Conservation (phyloP, 1,140 invertebrate species). For the Penaeus indicus region DNA sequence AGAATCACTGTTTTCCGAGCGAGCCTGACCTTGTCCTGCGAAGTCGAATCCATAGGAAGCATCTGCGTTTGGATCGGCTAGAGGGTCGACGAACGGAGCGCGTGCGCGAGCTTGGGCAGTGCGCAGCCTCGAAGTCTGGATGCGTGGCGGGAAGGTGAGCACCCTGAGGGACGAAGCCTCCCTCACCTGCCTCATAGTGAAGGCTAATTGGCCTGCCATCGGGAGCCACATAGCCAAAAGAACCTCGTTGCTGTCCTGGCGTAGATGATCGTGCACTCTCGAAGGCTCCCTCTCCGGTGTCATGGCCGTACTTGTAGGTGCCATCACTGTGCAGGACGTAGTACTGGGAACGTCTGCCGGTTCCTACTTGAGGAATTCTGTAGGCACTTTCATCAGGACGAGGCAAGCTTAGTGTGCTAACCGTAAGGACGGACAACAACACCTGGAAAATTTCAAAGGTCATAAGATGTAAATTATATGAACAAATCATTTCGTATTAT, state of each 20-base stretch:
- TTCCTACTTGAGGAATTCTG: no score
- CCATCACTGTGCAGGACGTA: conserved; percentile 51
- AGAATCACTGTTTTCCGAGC: conserved; percentile 63
- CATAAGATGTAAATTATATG: no score
- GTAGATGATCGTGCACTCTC: conserved; percentile 39
- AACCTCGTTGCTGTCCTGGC: conserved; percentile 42
- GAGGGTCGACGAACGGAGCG: conserved; percentile 46
- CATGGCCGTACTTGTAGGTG: conserved; percentile 63
- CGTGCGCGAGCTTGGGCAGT: conserved; percentile 35
- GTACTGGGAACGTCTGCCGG: no score
- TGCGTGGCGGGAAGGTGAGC: conserved; percentile 45
- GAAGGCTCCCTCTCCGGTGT: conserved; percentile 61
- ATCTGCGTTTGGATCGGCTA: conserved; percentile 60
- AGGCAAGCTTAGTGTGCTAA: no score
- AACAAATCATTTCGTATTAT: no score
- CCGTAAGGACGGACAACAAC: no score
- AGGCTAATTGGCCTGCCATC: conserved; percentile 50
- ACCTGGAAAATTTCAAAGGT: no score
- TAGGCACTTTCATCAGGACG: no score
- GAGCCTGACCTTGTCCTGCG: conserved; percentile 63
- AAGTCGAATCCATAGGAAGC: conserved; percentile 67
- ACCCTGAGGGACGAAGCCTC: conserved; percentile 55
- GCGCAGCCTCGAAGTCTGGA: conserved; percentile 40
- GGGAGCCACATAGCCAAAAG: conserved; percentile 58
- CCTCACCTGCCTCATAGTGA: conserved; percentile 59